Percentiles rank a stretch among this genome's conserved stretches.
Evolutionary conservation across 2,113 vertebrate species (phyloP).

Genomic region (Ptyas mucosa): DNA sequence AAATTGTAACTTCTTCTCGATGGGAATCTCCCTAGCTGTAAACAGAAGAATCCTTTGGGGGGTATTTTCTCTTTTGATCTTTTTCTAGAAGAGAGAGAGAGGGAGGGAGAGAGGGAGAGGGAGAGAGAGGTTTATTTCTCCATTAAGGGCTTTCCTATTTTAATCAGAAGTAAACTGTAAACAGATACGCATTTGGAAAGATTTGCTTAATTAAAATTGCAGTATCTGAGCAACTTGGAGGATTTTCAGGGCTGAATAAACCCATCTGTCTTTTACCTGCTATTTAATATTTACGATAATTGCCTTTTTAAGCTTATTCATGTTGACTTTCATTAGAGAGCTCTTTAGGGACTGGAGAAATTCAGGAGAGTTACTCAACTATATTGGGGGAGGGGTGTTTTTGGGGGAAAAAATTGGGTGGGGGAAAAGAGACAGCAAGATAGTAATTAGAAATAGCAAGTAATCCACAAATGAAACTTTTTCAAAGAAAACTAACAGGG

Average conservation of each 20-base stretch:
- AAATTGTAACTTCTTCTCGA: not conserved
- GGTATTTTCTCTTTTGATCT: not conserved
- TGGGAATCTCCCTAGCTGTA: not conserved
- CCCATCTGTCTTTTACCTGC: conserved; percentile 21
- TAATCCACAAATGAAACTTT: not conserved
- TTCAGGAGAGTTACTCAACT: not conserved
- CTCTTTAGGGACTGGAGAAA: not conserved
- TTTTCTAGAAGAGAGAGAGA: too few relatives aligned
- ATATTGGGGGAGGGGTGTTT: not conserved
- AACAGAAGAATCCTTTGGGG: not conserved
- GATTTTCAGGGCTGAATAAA: conserved; percentile 19
- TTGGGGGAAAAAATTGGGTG: not conserved
- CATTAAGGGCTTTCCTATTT: conserved; percentile 4
- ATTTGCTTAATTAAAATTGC: conserved; percentile 36
- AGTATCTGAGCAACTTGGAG: conserved; percentile 27
- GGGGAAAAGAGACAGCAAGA: not conserved
- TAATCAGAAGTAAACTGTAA: conserved; percentile 24
- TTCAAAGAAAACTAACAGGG: not conserved
- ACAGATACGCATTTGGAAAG: conserved; percentile 24
- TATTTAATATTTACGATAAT: conserved; percentile 21
- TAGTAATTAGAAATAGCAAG: not conserved
- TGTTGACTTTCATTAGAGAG: not conserved
- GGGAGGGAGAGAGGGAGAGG: too few relatives aligned
- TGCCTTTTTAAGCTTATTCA: not conserved
- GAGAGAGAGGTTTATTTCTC: not conserved